These are phyloP conservation scores for Scolopax mira DNA, from an alignment of 2,113 vertebrate species.

Conservation along the genomic window DNA sequence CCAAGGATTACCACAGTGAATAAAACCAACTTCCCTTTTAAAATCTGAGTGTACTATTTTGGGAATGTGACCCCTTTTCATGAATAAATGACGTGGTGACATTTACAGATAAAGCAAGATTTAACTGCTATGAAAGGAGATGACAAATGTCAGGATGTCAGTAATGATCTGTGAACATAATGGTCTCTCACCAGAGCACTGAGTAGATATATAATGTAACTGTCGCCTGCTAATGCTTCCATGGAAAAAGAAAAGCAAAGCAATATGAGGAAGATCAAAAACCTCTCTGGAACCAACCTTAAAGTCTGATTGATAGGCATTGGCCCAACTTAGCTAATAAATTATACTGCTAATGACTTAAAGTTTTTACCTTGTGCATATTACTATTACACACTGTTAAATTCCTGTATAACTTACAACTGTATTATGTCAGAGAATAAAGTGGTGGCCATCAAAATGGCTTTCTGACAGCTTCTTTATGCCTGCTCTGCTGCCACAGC, in stretches of 20 bases:
- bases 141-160: constrained; percentile 88
- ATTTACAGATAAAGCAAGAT: constrained; percentile 87
- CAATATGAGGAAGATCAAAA: constrained; percentile 18
- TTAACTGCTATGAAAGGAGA: constrained; percentile 82
- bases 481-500: neutral
- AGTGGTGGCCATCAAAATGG: neutral
- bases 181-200: constrained; percentile 75
- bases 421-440: neutral
- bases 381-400: neutral
- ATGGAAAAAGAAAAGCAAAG: constrained; percentile 58
- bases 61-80: constrained; percentile 82
- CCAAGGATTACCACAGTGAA: constrained; percentile 76
- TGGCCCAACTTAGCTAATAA: constrained; percentile 32
- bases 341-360: constrained; percentile 28
- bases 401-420: neutral
- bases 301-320: constrained; percentile 21
- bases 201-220: constrained; percentile 76
- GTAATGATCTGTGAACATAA: constrained; percentile 84
- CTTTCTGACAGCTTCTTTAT: constrained; percentile 30
- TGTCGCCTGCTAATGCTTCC: constrained; percentile 60
- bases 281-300: neutral
- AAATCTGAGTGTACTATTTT: constrained; percentile 75
- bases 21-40: constrained; percentile 70
- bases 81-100: constrained; percentile 86
- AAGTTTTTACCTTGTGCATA: constrained; percentile 10